These are phyloP conservation scores for Paragorgia papillata DNA, from an alignment of 92 coral and sea anemone species.

Conservation along the genomic window DNA sequence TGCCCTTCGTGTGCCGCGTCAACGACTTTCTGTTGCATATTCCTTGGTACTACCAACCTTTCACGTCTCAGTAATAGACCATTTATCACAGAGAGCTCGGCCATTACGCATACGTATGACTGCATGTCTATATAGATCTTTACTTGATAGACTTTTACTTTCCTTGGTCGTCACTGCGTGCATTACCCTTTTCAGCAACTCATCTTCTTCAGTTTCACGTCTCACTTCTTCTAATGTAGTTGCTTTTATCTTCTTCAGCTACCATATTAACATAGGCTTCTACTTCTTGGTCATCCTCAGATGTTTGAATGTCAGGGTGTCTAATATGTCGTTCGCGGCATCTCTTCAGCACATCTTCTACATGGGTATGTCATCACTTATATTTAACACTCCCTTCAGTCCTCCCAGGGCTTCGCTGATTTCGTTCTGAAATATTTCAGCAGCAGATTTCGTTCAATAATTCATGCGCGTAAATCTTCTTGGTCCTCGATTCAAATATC, in stretches of 20 bases:
- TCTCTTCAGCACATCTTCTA: no score
- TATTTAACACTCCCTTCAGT: no score
- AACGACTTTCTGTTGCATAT: slow-evolving; percentile 44
- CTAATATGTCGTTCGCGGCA: no score
- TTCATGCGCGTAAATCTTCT: no score
- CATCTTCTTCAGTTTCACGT: neutral
- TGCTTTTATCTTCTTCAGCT: neutral
- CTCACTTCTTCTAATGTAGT: neutral
- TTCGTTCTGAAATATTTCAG: no score
- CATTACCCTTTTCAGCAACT: neutral
- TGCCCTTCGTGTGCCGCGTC: slow-evolving; percentile 51
- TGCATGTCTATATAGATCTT: neutral
- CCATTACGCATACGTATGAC: neutral
- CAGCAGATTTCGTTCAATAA: no score
- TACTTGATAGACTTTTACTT: no score
- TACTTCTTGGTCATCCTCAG: neutral
- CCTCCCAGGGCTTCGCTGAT: no score
- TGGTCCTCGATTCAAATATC: no score
- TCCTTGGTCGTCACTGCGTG: neutral
- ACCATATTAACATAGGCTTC: neutral
- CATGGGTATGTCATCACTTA: no score
- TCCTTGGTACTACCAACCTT: slow-evolving; percentile 6
- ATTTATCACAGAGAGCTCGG: neutral
- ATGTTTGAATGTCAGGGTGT: no score
- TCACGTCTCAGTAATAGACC: no score